Percentiles rank a stretch among this genome's conserved stretches.
These are phyloP conservation scores for Eumeta japonica DNA, from an alignment of 1,140 invertebrate genomes.

Conservation along the genomic window DNA sequence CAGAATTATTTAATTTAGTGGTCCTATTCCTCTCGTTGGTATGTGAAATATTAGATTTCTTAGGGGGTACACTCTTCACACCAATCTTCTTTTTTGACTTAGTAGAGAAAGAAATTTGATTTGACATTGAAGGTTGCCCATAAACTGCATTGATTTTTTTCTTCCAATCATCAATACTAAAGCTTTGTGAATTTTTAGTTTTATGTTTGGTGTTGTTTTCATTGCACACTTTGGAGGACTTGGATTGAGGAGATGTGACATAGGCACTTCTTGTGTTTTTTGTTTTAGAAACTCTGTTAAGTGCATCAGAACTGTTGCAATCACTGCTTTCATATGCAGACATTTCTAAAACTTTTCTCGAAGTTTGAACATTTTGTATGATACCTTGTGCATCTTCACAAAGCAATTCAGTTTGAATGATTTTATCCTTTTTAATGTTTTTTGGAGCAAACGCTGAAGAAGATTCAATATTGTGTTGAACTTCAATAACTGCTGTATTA, in stretches of 20 bases:
- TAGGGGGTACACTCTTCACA: slow-evolving; percentile 11
- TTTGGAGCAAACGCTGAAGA: not conserved
- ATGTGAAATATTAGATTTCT: slow-evolving; percentile 9
- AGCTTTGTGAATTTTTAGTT: not conserved
- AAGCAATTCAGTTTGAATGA: slow-evolving; percentile 1
- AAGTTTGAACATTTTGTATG: slow-evolving; percentile 9
- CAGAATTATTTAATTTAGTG: slow-evolving; percentile 29
- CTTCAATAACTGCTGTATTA: slow-evolving; percentile 37
- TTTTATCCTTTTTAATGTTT: slow-evolving; percentile 4
- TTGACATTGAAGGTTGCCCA: slow-evolving; percentile 18
- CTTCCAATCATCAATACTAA: slow-evolving; percentile 34
- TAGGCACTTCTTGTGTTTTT: too few relatives aligned
- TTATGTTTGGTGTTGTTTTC: slow-evolving; percentile 1
- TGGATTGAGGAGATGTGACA: too few relatives aligned
- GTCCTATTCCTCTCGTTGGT: slow-evolving; percentile 5
- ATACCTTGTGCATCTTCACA: slow-evolving; percentile 7
- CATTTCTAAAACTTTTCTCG: slow-evolving; percentile 37
- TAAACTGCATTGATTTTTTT: slow-evolving; percentile 37
- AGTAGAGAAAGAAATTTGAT: slow-evolving; percentile 14
- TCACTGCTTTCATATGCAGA: slow-evolving; percentile 35
- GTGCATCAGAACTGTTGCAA: slow-evolving; percentile 23
- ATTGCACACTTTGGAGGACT: not conserved
- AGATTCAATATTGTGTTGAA: slow-evolving; percentile 22
- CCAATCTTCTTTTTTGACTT: slow-evolving; percentile 14
- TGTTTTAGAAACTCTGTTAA: slow-evolving; percentile 8